phyloP scores from a whole-genome alignment of 1,140 invertebrate genomes.

The Drosophila mayri region DNA sequence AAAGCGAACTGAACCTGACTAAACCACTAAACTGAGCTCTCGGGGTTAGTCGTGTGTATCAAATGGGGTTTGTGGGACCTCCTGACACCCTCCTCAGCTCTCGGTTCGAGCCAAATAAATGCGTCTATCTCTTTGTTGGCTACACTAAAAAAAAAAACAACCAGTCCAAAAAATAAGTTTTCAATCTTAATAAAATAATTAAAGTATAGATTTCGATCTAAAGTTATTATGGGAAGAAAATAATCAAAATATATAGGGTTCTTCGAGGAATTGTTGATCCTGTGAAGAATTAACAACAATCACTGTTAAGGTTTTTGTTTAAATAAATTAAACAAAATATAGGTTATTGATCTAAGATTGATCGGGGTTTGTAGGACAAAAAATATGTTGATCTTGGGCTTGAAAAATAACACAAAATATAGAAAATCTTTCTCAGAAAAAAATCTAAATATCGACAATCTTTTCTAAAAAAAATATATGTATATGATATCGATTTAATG shows the following conservation, averaged over 20 bases:
- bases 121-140: constrained; percentile 58
- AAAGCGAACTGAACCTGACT: constrained; percentile 33
- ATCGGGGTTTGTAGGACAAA: too few relatives aligned
- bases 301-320: background rate
- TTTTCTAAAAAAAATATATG: too few relatives aligned
- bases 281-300: too few relatives aligned
- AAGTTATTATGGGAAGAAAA: background rate
- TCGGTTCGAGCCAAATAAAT: constrained; percentile 58
- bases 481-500: too few relatives aligned
- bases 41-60: constrained; percentile 80
- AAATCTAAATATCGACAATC: too few relatives aligned
- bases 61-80: constrained; percentile 81
- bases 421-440: too few relatives aligned
- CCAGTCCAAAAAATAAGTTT: background rate
- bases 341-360: background rate
- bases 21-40: constrained; percentile 24
- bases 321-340: background rate
- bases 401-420: too few relatives aligned
- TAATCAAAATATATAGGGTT: background rate
- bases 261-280: too few relatives aligned
- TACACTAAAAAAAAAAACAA: background rate
- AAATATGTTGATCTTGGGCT: too few relatives aligned
- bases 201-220: background rate
- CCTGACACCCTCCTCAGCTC: constrained; percentile 24
- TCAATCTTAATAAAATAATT: too few relatives aligned